Percentiles rank a stretch among this genome's conserved stretches.
Conservation (phyloP, 2,797 vertebrate genomes). For the Thaleichthys pacificus region DNA sequence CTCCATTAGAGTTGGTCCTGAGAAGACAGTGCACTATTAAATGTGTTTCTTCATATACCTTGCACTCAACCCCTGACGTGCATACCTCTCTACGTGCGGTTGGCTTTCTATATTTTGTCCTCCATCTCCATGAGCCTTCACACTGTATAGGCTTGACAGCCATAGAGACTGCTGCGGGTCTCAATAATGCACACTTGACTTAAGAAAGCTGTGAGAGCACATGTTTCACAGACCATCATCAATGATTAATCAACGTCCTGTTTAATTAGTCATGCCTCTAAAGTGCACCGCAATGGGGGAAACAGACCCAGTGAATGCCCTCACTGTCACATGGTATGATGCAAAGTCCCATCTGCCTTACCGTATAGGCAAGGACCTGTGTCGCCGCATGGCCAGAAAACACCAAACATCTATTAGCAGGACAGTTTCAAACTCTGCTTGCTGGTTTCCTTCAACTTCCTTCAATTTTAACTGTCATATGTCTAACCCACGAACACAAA, state of each 20-base stretch:
- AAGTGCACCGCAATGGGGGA: not conserved
- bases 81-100: too few relatives aligned
- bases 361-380: not conserved
- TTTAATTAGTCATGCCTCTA: not conserved
- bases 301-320: not conserved
- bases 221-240: not conserved
- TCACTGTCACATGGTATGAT: not conserved
- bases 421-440: not conserved
- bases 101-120: too few relatives aligned
- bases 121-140: too few relatives aligned
- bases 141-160: not conserved
- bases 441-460: not conserved
- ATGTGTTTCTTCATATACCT: too few relatives aligned
- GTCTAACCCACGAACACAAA: not conserved
- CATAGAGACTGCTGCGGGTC: not conserved
- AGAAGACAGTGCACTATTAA: too few relatives aligned
- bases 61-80: too few relatives aligned
- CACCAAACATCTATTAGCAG: not conserved
- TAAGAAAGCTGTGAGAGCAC: constrained; percentile 2
- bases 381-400: not conserved
- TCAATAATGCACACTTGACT: not conserved
- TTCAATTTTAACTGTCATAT: not conserved
- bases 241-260: constrained; percentile 2
- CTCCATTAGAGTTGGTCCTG: too few relatives aligned
- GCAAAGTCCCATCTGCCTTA: not conserved